Base-by-base conservation (phyloP, 2,888 invertebrate species). In the Parascotia fuliginaria region DNA sequence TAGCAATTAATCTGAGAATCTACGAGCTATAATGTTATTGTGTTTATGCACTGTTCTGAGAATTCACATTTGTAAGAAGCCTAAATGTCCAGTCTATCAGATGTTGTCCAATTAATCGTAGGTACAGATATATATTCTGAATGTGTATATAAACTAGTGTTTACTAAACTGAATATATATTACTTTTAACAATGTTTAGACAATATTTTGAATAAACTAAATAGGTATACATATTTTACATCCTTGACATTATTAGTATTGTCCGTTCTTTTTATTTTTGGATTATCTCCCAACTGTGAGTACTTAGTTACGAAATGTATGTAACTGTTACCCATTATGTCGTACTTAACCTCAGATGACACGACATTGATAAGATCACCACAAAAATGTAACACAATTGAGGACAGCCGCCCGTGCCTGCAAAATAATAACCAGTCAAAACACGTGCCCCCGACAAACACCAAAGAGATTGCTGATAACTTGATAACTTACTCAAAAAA, bases 361-460 rank as follows among this genome's bases (percentile, higher is more conserved):
- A 73, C 64, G 53, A 42, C 50, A 16, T 11, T 47, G 81, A 83
- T 79, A 79, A 42, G 44, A 76, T 75, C 79, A 61, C 57, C 47
- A 68, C 65, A 75, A 61, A 73, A 74, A 73, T 70, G 73, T 78
- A 73, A 72, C 77, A 75, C 68, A 76, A 83, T 82, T 81, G 81
- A 79, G 77, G 70, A 66, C 73, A 60, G 63, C 70, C 75, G 75
- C 72, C 53, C 45, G 64, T 65, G 66, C 65, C 63, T 60, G 80
- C 60, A 83, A 79, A 76, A 77, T 77, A 82, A 84, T 84, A 80
- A 51, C 77, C 61, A 87, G 85, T 85, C 88, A 70, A 79, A 87
- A 88, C 90, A 90, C 90, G 90, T 87, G 89, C 89, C 75, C 68
- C 63, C 62, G 72, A 66, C 79, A 71, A 75, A 70, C 66, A 57